phyloP scores from a whole-genome alignment of 64 coral and sea anemone species.

The Acropora yongei region DNA sequence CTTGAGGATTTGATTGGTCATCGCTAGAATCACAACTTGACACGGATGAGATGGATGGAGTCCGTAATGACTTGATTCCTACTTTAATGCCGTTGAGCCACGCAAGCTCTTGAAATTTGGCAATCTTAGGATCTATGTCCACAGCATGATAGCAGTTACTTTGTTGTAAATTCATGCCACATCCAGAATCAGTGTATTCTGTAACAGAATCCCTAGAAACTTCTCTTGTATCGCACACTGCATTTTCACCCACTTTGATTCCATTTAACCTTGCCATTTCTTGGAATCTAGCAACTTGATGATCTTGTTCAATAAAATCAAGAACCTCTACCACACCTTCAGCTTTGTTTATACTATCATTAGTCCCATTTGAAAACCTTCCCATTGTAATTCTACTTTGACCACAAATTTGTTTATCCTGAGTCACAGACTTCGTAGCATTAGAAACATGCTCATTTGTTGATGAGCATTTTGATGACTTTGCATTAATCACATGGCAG shows the following conservation, averaged over 20 bases:
- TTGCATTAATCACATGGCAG: no score
- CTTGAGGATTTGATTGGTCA: background rate
- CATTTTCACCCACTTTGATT: constrained; percentile 1
- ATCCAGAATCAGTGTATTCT: background rate
- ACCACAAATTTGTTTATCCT: background rate
- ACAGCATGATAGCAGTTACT: background rate
- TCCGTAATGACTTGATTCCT: no score
- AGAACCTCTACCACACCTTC: background rate
- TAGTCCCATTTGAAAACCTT: no score
- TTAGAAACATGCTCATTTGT: background rate
- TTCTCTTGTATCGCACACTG: no score
- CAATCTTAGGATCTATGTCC: background rate
- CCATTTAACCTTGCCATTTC: constrained; percentile 33
- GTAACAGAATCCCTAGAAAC: background rate
- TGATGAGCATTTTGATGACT: no score
- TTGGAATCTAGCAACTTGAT: constrained; percentile 28
- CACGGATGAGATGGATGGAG: constrained; percentile 4
- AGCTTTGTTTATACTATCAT: background rate
- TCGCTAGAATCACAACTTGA: constrained; percentile 19
- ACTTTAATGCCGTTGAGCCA: constrained; percentile 8
- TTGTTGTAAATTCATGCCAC: background rate
- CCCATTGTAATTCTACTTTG: no score
- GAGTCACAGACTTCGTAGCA: background rate
- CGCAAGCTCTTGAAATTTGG: constrained; percentile 10
- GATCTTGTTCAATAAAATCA: constrained; percentile 10